phyloP scores from a whole-genome alignment of 2,113 vertebrate species.

The Phylloscopus trochiloides region DNA sequence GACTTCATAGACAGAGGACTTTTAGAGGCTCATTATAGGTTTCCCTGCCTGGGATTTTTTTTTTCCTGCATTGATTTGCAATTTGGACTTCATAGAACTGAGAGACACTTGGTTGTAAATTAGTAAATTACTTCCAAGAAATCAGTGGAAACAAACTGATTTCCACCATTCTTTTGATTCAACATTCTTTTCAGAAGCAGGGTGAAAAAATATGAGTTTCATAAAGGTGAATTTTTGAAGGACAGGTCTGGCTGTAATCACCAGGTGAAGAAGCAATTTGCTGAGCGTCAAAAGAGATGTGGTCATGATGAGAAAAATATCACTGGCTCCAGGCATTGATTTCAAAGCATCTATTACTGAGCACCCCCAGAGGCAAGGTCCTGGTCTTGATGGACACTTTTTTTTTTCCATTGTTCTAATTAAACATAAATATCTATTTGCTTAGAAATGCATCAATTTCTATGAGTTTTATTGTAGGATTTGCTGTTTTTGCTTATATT shows the following conservation, averaged over 20 bases:
- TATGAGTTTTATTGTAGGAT: neutral
- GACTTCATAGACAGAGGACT: neutral
- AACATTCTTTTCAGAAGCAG: neutral
- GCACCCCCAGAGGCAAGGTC: neutral
- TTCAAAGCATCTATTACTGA: neutral
- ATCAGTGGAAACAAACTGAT: neutral
- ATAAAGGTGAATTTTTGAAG: neutral
- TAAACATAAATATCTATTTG: neutral
- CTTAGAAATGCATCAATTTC: fast-evolving
- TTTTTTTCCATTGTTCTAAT: neutral
- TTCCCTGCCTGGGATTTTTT: neutral
- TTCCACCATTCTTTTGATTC: neutral
- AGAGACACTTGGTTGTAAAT: neutral
- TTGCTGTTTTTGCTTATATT: neutral
- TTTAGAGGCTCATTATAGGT: neutral
- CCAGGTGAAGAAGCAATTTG: slow-evolving; percentile 4
- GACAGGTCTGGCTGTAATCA: neutral
- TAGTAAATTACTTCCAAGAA: neutral
- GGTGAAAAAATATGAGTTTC: neutral
- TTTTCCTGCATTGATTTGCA: neutral
- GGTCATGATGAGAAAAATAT: neutral
- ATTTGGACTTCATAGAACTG: neutral
- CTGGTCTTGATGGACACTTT: neutral
- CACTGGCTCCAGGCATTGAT: neutral
- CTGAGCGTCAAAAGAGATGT: neutral